Conservation (phyloP, 2,113 vertebrate genomes). For the Delphinus delphis region DNA sequence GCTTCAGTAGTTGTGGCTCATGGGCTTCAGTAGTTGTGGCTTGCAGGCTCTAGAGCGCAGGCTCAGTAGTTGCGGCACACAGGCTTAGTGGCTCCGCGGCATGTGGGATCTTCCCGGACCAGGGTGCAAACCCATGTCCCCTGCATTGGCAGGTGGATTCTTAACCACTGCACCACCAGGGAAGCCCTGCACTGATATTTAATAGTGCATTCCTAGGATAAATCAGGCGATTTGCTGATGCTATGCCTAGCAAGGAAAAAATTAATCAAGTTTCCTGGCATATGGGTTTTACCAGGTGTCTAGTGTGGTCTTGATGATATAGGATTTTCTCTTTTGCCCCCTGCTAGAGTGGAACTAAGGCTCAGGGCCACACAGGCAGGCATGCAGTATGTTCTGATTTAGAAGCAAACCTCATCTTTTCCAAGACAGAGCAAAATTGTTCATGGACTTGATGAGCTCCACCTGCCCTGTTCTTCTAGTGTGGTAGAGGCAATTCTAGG, state of each 20-base stretch:
- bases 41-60: no score
- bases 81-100: no score
- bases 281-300: constrained; percentile 67
- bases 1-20: no score
- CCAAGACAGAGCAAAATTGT: not conserved
- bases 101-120: no score
- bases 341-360: constrained; percentile 65
- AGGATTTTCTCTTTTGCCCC: constrained; percentile 72
- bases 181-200: not conserved
- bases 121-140: no score
- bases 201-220: constrained; percentile 48
- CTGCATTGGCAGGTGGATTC: no score
- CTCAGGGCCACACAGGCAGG: constrained; percentile 65
- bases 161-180: no score
- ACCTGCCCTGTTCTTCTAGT: not conserved
- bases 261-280: constrained; percentile 61
- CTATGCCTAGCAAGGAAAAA: constrained; percentile 35
- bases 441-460: not conserved
- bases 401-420: constrained; percentile 9
- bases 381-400: not conserved
- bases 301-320: constrained; percentile 32
- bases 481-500: not conserved
- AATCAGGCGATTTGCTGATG: constrained; percentile 42
- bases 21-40: no score
- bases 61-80: no score